A percentile compares a stretch with the other conserved stretches of the same genome.
phyloP scores from a whole-genome alignment of 2,113 vertebrate species.

The Prunella fulvescens region DNA sequence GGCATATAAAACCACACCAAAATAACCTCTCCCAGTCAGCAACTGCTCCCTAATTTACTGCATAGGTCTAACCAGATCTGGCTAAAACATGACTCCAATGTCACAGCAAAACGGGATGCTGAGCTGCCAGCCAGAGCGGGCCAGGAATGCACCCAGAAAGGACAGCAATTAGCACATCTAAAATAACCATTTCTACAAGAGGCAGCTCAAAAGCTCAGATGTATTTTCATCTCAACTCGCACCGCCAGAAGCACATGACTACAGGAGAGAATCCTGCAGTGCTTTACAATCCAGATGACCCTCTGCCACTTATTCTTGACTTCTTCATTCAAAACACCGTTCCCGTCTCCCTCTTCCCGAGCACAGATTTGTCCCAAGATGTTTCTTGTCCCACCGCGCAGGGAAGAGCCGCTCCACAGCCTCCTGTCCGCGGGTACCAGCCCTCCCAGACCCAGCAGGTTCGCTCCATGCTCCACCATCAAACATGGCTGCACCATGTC shows the following conservation, averaged over 20 bases:
- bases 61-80: neutral
- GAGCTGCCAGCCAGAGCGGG: neutral
- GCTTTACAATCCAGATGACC: neutral
- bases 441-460: neutral
- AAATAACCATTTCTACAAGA: neutral
- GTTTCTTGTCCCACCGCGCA: neutral
- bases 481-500: conserved; percentile 23
- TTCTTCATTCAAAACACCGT: neutral
- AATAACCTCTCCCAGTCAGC: neutral
- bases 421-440: neutral
- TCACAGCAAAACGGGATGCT: neutral
- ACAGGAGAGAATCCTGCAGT: neutral
- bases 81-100: neutral
- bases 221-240: neutral
- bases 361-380: neutral
- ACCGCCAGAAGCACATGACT: neutral
- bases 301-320: neutral
- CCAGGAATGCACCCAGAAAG: neutral
- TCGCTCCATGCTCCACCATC: conserved; percentile 7
- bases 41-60: neutral
- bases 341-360: neutral
- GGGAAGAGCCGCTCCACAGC: neutral
- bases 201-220: neutral
- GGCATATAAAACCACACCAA: neutral
- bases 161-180: neutral